phyloP scores from a whole-genome alignment of 2,113 vertebrate species.

The Cairina moschata region DNA sequence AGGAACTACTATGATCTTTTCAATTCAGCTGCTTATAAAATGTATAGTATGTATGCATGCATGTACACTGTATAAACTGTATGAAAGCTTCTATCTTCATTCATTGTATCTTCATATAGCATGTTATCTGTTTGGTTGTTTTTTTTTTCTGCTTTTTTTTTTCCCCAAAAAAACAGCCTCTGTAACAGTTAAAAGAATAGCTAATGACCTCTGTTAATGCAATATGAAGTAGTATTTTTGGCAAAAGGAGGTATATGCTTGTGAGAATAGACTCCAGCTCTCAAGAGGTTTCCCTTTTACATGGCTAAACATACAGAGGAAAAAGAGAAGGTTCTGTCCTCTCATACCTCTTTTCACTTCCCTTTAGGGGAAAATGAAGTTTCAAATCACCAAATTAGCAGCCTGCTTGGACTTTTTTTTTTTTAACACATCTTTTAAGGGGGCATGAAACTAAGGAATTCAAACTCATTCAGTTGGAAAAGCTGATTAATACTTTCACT shows the following conservation, averaged over 20 bases:
- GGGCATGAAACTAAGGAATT: not conserved
- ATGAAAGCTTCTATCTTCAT: not conserved
- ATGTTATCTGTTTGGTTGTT: not conserved
- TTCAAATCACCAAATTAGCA: not conserved
- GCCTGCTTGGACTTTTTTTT: not conserved
- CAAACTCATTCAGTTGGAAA: slow-evolving; percentile 8
- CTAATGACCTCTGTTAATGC: not conserved
- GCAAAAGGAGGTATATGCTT: not conserved
- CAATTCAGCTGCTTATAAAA: not conserved
- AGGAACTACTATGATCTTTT: not conserved
- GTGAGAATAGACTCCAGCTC: not conserved
- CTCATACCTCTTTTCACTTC: not conserved
- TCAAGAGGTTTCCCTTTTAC: not conserved
- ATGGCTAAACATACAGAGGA: not conserved
- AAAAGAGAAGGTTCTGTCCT: not conserved
- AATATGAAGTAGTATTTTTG: not conserved
- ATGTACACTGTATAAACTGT: fast-evolving
- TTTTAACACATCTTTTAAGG: slow-evolving; percentile 17
- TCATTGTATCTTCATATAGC: not conserved
- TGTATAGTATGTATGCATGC: not conserved
- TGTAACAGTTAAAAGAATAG: not conserved
- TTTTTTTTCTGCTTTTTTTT: not conserved
- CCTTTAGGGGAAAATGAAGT: not conserved
- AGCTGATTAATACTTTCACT: slow-evolving; percentile 37
- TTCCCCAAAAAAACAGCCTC: not conserved